A percentile compares a stretch with the other conserved stretches of the same genome.
Evolutionary conservation across 2,888 invertebrate species (phyloP).

Genomic region (Eledone cirrhosa): DNA sequence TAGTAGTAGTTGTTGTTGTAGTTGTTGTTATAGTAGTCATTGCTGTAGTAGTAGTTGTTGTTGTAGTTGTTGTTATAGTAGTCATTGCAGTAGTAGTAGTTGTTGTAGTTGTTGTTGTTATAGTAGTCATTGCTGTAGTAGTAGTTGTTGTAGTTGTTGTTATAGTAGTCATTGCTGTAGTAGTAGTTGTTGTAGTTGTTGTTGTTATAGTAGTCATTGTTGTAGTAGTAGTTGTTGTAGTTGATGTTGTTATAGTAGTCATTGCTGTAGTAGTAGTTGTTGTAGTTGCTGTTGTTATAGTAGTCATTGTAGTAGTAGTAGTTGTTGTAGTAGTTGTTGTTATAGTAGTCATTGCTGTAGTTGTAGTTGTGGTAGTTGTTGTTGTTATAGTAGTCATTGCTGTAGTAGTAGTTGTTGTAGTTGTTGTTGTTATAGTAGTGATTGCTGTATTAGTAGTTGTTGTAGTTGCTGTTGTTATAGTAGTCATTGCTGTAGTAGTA

Average conservation of each 20-base stretch:
- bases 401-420: constrained; percentile 25
- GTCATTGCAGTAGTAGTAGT: neutral
- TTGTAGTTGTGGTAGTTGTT: too few relatives aligned
- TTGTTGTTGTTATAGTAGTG: constrained; percentile 23
- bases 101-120: neutral
- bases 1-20: neutral
- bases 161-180: neutral
- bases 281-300: too few relatives aligned
- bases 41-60: neutral
- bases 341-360: too few relatives aligned
- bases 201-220: too few relatives aligned
- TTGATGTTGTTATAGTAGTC: too few relatives aligned
- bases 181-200: neutral
- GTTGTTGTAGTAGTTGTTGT: too few relatives aligned
- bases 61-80: neutral
- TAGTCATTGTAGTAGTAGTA: too few relatives aligned
- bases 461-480: constrained; percentile 11
- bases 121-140: neutral
- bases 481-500: constrained; percentile 9
- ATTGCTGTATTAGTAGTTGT: too few relatives aligned
- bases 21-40: neutral
- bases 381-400: constrained; percentile 28
- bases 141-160: neutral
- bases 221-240: too few relatives aligned
- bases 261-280: neutral